Evolutionary conservation across 2,888 invertebrate species (phyloP).

Genomic region (Empis stercorea): DNA sequence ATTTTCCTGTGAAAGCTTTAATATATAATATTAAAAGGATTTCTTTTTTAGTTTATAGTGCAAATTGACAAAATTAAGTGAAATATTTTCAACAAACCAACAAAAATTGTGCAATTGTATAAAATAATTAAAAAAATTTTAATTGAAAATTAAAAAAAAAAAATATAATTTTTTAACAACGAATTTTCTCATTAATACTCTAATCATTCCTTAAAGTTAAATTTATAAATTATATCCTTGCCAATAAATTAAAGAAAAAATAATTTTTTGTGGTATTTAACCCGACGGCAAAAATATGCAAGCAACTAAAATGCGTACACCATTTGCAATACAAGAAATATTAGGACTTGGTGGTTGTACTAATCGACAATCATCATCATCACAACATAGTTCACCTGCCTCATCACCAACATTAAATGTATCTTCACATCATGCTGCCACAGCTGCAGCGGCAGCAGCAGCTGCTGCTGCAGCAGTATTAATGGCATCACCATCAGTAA

Average conservation of each 20-base stretch:
- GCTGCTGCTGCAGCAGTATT: slow-evolving; percentile 30
- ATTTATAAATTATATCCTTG: slow-evolving; percentile 1
- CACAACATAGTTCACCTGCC: slow-evolving; percentile 10
- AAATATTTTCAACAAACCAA: too few species aligned
- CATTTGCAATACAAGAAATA: slow-evolving; percentile 35
- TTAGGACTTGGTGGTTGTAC: slow-evolving; percentile 28
- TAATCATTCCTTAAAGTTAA: slow-evolving; percentile 8
- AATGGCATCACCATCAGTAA: slow-evolving; percentile 2
- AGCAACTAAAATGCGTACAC: slow-evolving; percentile 36
- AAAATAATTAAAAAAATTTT: too few species aligned
- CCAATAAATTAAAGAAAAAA: background rate
- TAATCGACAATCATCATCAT: slow-evolving; percentile 15
- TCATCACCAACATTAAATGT: slow-evolving; percentile 11
- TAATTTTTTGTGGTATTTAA: background rate
- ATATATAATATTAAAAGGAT: background rate
- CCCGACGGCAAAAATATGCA: slow-evolving; percentile 26
- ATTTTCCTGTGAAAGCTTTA: too few species aligned
- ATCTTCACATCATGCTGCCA: slow-evolving; percentile 13
- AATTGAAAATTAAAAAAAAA: too few species aligned
- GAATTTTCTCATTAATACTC: too few species aligned
- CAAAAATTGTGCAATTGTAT: slow-evolving; percentile 6
- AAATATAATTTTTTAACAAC: too few species aligned
- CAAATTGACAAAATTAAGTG: background rate
- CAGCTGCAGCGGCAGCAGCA: slow-evolving; percentile 17
- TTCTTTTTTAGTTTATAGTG: too few species aligned